Percentiles rank a stretch among this genome's conserved stretches.
Evolutionary conservation across 2,888 invertebrate genomes (phyloP).

Genomic region (Lithosia quadra): DNA sequence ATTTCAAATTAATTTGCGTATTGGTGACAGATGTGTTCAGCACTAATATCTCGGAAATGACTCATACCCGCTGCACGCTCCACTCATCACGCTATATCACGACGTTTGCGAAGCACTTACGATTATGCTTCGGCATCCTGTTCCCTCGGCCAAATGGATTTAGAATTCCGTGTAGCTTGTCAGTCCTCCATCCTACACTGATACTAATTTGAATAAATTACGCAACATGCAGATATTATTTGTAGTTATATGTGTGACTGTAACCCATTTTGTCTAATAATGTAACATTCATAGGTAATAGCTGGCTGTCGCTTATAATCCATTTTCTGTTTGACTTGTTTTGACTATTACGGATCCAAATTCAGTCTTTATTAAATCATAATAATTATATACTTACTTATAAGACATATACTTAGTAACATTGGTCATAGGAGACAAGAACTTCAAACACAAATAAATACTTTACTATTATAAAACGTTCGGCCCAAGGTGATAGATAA

Average conservation of each 20-base stretch:
- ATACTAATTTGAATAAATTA: constrained; percentile 22
- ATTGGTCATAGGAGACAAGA: too few species aligned
- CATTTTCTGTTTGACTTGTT: too few species aligned
- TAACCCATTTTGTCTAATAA: constrained; percentile 3
- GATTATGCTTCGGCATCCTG: constrained; percentile 26
- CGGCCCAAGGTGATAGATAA: background rate
- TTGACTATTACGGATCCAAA: too few species aligned
- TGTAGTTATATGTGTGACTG: background rate
- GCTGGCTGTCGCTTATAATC: background rate
- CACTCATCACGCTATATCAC: background rate
- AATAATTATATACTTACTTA: background rate
- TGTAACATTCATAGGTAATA: background rate
- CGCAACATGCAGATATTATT: background rate
- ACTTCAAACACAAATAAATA: background rate
- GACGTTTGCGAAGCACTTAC: constrained; percentile 6
- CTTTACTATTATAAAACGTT: background rate
- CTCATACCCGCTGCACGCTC: background rate
- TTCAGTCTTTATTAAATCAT: too few species aligned
- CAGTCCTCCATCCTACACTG: background rate
- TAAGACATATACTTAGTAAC: background rate
- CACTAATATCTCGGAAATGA: background rate
- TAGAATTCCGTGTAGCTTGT: constrained; percentile 16
- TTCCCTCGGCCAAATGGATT: constrained; percentile 33
- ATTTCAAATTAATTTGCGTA: background rate
- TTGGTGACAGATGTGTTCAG: background rate